Percentiles rank a stretch among this genome's conserved stretches.
Evolutionary conservation across 2,797 vertebrate genomes (phyloP).

Genomic region (Astyanax mexicanus): DNA sequence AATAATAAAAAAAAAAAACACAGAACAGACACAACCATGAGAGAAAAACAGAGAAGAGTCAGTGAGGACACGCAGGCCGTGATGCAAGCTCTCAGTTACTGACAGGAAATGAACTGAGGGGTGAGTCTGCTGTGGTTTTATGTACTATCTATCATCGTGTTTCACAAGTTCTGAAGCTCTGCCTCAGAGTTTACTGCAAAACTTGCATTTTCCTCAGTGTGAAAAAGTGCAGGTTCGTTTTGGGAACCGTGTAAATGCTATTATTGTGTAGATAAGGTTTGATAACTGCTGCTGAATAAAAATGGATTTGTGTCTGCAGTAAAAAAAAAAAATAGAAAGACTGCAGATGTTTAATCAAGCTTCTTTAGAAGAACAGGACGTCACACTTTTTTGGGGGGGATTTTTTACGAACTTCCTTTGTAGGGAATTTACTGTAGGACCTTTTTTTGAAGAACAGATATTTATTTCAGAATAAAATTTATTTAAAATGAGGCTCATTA

Average conservation of each 20-base stretch:
- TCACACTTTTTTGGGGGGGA: too few species aligned
- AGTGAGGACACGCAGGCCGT: conserved; percentile 27
- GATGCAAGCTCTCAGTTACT: conserved; percentile 32
- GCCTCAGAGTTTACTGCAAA: conserved; percentile 39
- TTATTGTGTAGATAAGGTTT: too few species aligned
- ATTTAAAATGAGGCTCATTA: too few species aligned
- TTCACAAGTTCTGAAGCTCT: conserved; percentile 18
- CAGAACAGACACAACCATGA: not conserved
- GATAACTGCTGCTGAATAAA: too few species aligned
- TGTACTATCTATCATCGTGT: conserved; percentile 17
- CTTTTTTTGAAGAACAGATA: not conserved
- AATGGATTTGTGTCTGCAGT: too few species aligned
- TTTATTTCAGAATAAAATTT: too few species aligned
- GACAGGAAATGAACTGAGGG: conserved; percentile 52
- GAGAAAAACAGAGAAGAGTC: conserved; percentile 16
- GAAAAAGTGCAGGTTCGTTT: conserved; percentile 2
- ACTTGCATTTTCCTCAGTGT: not conserved
- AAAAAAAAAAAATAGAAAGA: too few species aligned
- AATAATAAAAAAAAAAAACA: not conserved
- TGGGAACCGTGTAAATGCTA: not conserved
- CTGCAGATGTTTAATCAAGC: not conserved
- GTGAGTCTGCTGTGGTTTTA: conserved; percentile 48
- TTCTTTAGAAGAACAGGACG: too few species aligned
- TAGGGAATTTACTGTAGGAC: not conserved
- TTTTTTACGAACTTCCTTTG: too few species aligned